Percentiles rank a stretch among this genome's conserved stretches.
Conservation (phyloP, 2,888 invertebrate genomes). For the Euphydryas editha region DNA sequence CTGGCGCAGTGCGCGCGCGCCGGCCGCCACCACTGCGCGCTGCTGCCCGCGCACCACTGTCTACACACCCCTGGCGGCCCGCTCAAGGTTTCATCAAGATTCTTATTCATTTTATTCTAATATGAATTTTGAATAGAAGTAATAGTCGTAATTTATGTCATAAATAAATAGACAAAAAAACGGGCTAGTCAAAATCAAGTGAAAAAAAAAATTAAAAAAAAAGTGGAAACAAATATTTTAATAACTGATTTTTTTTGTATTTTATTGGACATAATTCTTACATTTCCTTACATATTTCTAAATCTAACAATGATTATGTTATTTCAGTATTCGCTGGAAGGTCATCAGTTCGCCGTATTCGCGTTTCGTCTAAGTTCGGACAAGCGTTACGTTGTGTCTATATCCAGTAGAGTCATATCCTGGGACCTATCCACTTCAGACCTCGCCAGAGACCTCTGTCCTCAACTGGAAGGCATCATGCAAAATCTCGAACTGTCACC, state of each 20-base stretch:
- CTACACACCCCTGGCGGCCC: conserved; percentile 99
- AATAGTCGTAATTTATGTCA: too few relatives aligned
- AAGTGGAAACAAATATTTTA: too few relatives aligned
- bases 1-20: conserved; percentile 95
- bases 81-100: too few relatives aligned
- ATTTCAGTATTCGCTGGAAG: conserved; percentile 95
- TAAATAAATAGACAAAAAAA: too few relatives aligned
- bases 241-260: too few relatives aligned
- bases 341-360: conserved; percentile 98
- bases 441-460: conserved; percentile 95
- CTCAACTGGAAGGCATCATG: conserved; percentile 97
- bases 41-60: conserved; percentile 97
- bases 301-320: background rate
- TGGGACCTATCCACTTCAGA: conserved; percentile 99
- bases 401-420: conserved; percentile 98
- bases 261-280: background rate
- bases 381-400: conserved; percentile 96
- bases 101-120: too few relatives aligned
- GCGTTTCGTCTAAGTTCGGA: conserved; percentile 95
- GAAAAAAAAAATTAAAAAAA: too few relatives aligned
- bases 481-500: conserved; percentile 95
- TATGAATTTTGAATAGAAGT: too few relatives aligned
- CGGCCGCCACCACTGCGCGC: conserved; percentile 94
- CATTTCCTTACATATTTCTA: background rate
- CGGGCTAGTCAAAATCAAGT: too few relatives aligned